Percentiles rank a stretch among this genome's conserved stretches.
Conservation (phyloP, 2,797 vertebrate genomes). For the Falco rusticolus region DNA sequence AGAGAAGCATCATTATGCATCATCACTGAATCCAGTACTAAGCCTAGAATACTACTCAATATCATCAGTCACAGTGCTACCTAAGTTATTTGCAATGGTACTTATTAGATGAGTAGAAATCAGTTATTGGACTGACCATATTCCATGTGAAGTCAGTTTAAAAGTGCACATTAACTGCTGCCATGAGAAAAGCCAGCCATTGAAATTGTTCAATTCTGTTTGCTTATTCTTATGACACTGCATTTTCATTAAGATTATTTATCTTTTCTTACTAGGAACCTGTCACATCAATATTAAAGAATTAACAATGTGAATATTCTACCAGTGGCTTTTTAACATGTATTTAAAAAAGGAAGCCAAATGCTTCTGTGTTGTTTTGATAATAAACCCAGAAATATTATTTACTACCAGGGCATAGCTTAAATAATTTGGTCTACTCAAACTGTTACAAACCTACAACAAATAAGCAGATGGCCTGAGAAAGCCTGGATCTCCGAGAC, state of each 20-base stretch:
- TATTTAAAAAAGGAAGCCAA: slow-evolving; percentile 8
- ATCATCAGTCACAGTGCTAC: neutral
- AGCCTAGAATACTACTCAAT: neutral
- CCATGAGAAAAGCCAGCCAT: neutral
- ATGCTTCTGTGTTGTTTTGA: slow-evolving; percentile 21
- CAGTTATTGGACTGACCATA: neutral
- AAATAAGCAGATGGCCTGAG: neutral
- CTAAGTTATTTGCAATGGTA: neutral
- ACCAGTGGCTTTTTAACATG: neutral
- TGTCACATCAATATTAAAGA: neutral
- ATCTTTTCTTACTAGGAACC: slow-evolving; percentile 10
- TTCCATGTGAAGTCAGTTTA: neutral
- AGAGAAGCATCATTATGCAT: neutral
- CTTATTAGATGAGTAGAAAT: neutral
- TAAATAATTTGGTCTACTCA: neutral
- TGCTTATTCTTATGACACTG: slow-evolving; percentile 45
- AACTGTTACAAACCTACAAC: neutral
- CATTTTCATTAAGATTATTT: slow-evolving; percentile 38
- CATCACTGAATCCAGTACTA: neutral
- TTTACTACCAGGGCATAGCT: slow-evolving; percentile 15
- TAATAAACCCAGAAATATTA: slow-evolving; percentile 47
- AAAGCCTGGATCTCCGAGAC: neutral
- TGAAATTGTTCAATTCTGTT: slow-evolving; percentile 19
- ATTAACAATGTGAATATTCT: neutral
- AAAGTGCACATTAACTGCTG: neutral